phyloP scores from a whole-genome alignment of 2,888 invertebrate species.

The Luperina nickerlii region DNA sequence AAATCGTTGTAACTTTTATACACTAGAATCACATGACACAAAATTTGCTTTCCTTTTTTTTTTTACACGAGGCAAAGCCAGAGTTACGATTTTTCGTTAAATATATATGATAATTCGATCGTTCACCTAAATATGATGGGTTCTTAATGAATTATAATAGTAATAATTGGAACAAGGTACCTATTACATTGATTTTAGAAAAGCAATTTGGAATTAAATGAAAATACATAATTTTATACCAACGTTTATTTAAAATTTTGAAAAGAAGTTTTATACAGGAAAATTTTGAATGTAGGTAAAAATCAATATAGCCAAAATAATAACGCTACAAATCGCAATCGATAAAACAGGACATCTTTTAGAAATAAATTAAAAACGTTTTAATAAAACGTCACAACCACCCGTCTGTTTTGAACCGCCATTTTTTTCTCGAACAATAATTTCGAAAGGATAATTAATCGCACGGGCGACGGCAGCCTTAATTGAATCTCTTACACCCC shows the following conservation, averaged over 20 bases:
- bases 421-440: slow-evolving; percentile 77
- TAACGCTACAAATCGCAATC: not conserved
- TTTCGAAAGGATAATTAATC: slow-evolving; percentile 88
- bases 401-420: slow-evolving; percentile 40
- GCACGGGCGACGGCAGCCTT: slow-evolving; percentile 83
- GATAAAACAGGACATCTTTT: not conserved
- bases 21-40: not conserved
- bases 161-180: not conserved
- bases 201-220: slow-evolving; percentile 21
- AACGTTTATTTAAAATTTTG: slow-evolving; percentile 35
- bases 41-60: not conserved
- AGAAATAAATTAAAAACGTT: slow-evolving; percentile 20
- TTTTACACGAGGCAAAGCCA: no score
- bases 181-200: no score
- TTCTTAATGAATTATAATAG: not conserved
- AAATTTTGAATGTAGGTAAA: not conserved
- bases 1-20: not conserved
- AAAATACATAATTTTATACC: slow-evolving; percentile 21
- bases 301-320: not conserved
- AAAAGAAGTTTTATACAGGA: not conserved
- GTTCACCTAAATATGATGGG: not conserved
- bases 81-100: not conserved
- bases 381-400: slow-evolving; percentile 41
- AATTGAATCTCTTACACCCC: slow-evolving; percentile 87
- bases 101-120: not conserved